These are phyloP conservation scores for Corythaixoides concolor DNA, from an alignment of 2,113 vertebrate species.

Conservation along the genomic window DNA sequence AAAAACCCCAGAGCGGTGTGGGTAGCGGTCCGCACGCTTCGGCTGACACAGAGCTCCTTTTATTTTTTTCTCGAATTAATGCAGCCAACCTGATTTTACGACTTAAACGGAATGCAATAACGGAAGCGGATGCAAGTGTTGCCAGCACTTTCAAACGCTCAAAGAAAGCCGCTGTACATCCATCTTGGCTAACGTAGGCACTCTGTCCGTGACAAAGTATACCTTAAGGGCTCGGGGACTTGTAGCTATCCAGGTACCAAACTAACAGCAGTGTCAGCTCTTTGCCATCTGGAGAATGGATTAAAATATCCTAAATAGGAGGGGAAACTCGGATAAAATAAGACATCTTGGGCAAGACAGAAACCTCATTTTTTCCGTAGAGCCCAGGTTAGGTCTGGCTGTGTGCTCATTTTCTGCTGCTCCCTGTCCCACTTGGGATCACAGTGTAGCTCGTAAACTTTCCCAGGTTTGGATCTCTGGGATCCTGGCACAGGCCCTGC, in stretches of 20 bases:
- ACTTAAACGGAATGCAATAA: neutral
- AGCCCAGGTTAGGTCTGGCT: neutral
- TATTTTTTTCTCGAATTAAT: neutral
- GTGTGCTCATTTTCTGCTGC: neutral
- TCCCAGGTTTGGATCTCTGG: neutral
- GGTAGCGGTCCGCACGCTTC: neutral
- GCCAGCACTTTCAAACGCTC: neutral
- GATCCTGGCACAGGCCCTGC: neutral
- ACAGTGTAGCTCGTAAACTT: neutral
- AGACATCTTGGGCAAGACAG: neutral
- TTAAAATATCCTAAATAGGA: neutral
- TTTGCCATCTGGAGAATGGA: neutral
- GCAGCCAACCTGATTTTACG: fast-evolving
- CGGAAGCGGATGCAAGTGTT: fast-evolving
- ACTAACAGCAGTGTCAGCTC: neutral
- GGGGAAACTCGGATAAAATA: neutral
- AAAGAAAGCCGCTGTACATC: fast-evolving
- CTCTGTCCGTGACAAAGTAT: neutral
- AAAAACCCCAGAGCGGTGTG: neutral
- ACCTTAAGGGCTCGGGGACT: neutral
- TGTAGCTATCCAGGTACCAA: neutral
- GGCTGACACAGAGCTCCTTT: neutral
- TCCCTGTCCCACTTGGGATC: neutral
- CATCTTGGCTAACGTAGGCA: neutral
- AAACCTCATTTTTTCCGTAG: neutral